Base-by-base conservation (phyloP, 2,113 vertebrate species). In the Chunga burmeisteri region DNA sequence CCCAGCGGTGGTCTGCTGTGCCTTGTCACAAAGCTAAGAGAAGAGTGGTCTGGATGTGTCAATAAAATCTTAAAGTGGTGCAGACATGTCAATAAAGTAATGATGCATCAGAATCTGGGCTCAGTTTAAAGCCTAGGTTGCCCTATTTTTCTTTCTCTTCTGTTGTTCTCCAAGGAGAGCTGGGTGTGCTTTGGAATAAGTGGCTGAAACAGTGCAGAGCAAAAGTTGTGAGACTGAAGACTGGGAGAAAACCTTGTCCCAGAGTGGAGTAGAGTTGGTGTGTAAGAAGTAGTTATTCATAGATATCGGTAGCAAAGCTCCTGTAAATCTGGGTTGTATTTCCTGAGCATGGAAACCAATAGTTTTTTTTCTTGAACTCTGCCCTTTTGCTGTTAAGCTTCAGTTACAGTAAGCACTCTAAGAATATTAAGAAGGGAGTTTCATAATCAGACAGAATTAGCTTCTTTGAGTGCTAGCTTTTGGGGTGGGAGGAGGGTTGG, bases 351-450 rank as follows among this genome's bases (percentile, higher is more conserved):
- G 73, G 59, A 95, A 90, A 26, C 32, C 14, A 70, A 0, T 25
- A 1, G 7, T 36, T 52, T 65, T 78, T 88, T 83, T 7, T 11
- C 25, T 84, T 75, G 81, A 95, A 85, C 86, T 93, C 56, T 92
- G 73, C 40, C 73, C 73, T 93, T 96, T 86, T 93, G 50, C 81
- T 94, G 88, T 94, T 90, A 91, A 85, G 86, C 63, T 95, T 90
- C 63, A 88, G 72, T 90, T 81, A 70, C 79, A 77, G 87, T 83
- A 96, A 96, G 95, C 93, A 94, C 84, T 81, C 74, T 34, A 86
- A 88, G 94, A 97, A 95, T 97, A 90, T 93, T 94, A 96, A 94
- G 40, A 88, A 87, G 95, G 94, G 70, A 74, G 91, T 97, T 97
- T 96, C 91, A 96, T 95, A 93, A 95, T 86, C 74, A 15, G 67